Percentiles rank a stretch among this genome's conserved stretches.
phyloP scores from a whole-genome alignment of 2,797 vertebrate genomes.

The Phyllotis vaccarum region DNA sequence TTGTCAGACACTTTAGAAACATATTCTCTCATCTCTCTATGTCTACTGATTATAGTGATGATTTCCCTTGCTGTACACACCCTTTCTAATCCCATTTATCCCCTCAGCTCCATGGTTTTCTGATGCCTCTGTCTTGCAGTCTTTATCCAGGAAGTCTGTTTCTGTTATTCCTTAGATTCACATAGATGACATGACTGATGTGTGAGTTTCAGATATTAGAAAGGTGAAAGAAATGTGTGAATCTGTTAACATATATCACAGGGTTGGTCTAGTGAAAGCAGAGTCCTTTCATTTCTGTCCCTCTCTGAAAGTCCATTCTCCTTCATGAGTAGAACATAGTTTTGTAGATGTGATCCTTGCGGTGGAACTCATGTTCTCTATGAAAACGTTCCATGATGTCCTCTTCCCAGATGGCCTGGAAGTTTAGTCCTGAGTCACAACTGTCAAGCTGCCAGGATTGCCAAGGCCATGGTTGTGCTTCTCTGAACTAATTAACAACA shows the following conservation, averaged over 20 bases:
- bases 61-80: neutral
- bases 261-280: neutral
- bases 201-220: too few relatives aligned
- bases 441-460: too few relatives aligned
- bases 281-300: neutral
- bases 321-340: neutral
- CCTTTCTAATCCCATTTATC: neutral
- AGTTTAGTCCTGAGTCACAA: too few relatives aligned
- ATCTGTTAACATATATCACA: neutral
- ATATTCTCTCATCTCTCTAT: neutral
- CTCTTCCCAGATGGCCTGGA: too few relatives aligned
- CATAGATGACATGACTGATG: too few relatives aligned
- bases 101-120: neutral
- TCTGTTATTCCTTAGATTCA: neutral
- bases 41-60: neutral
- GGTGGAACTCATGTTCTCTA: too few relatives aligned
- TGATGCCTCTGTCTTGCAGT: neutral
- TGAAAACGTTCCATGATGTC: too few relatives aligned
- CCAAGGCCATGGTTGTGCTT: too few relatives aligned
- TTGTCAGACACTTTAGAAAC: neutral
- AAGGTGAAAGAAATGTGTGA: neutral
- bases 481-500: too few relatives aligned
- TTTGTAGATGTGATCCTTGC: neutral
- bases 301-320: neutral
- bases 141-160: neutral